Conservation (phyloP, 2,113 vertebrate genomes). For the Megaceryle maxima region DNA sequence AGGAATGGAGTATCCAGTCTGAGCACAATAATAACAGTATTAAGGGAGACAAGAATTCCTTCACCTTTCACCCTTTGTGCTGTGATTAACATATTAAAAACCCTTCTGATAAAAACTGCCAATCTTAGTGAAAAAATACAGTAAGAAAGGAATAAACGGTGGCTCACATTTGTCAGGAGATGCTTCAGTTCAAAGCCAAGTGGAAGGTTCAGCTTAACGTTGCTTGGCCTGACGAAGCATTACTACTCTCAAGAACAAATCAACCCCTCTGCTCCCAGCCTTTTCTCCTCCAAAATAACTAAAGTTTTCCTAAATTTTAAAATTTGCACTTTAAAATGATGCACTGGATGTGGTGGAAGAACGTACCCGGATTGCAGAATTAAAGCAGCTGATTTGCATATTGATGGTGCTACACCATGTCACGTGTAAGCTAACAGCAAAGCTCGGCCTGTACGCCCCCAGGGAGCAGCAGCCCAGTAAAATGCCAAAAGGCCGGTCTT, state of each 20-base stretch:
- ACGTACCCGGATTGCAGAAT: not conserved
- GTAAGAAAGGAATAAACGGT: not conserved
- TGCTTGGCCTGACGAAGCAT: not conserved
- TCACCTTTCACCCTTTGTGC: not conserved
- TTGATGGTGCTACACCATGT: not conserved
- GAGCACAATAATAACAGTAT: not conserved
- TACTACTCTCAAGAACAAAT: conserved; percentile 1
- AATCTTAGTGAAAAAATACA: not conserved
- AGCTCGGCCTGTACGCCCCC: fast-evolving
- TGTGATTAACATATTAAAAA: not conserved
- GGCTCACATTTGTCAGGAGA: not conserved
- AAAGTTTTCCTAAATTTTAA: conserved; percentile 16
- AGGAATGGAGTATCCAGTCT: not conserved
- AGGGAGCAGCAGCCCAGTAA: not conserved
- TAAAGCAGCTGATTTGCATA: not conserved
- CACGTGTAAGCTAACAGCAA: not conserved
- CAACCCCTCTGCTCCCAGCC: not conserved
- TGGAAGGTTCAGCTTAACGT: not conserved
- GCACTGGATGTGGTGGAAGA: conserved; percentile 58
- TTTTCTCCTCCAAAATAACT: not conserved
- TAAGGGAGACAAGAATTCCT: not conserved
- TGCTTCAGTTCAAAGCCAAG: not conserved
- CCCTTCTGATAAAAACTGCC: not conserved
- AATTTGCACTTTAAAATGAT: conserved; percentile 77
- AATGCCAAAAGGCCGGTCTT: not conserved